These are phyloP conservation scores for Cyclina sinensis DNA, from an alignment of 1,140 invertebrate species.

Conservation along the genomic window DNA sequence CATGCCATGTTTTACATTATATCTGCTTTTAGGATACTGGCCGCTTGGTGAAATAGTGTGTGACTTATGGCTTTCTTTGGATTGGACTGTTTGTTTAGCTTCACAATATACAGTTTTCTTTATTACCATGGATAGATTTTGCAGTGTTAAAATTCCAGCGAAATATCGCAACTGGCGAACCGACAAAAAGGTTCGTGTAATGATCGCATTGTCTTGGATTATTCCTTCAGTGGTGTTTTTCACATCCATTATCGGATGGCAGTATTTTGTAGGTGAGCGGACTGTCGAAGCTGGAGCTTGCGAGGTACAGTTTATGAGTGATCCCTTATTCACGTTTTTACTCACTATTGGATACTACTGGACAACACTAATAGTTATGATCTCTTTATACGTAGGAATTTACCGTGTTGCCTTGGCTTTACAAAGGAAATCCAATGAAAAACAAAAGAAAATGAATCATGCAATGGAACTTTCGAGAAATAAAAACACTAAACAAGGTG, in stretches of 20 bases:
- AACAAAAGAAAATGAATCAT: conserved; percentile 88
- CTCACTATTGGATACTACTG: conserved; percentile 99
- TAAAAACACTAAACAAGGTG: conserved; percentile 48
- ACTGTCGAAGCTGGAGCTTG: conserved; percentile 93
- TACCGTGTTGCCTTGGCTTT: conserved; percentile 99
- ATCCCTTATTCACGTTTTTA: conserved; percentile 99
- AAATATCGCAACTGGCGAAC: conserved; percentile 99
- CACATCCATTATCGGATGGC: conserved; percentile 99
- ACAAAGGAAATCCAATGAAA: conserved; percentile 97
- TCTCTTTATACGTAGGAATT: conserved; percentile 96
- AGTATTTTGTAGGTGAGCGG: conserved; percentile 96
- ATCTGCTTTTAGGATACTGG: conserved; percentile 97
- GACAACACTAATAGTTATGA: conserved; percentile 91
- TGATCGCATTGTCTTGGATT: conserved; percentile 96
- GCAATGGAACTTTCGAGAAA: conserved; percentile 79
- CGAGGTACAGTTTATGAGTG: conserved; percentile 98
- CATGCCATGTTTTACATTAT: conserved; percentile 98
- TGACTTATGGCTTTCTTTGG: conserved; percentile 99
- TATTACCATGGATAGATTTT: conserved; percentile 99
- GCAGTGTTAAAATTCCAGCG: conserved; percentile 99
- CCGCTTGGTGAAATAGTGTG: conserved; percentile 98
- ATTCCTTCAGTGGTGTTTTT: conserved; percentile 99
- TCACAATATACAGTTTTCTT: conserved; percentile 99
- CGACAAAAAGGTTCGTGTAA: conserved; percentile 96
- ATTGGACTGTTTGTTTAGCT: conserved; percentile 99